Evolutionary conservation across 2,888 invertebrate genomes (phyloP), one percentile per base, ranked within the genome.

Genomic region (Operophtera brumata): DNA sequence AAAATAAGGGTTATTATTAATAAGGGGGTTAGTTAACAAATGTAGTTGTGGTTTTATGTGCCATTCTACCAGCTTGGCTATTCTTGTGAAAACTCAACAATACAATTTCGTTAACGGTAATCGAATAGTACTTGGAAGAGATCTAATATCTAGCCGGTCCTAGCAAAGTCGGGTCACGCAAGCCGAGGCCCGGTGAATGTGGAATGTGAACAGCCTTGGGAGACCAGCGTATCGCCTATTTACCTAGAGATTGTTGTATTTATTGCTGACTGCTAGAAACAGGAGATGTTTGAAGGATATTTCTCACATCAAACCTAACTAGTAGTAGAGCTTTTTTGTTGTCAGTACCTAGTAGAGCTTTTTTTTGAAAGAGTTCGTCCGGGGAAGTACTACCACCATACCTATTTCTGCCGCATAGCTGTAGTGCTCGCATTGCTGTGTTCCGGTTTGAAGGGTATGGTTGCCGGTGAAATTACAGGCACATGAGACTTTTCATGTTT

Each of bases 161-260:
- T 66, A 56, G 62, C 65, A 52, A 52, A 71, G 71, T 67, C 70
- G 63, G 69, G 71, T 77, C 78, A 80, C 76, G 76, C 73, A 70
- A 76, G 70, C 67, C 69, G 70, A 70, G 65, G 61, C 71, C 62
- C 62, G 68, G 76, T 71, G 80, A 78, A 75, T 70, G 77, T 75
- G 73, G 76, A 82, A 81, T 83, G 80, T 77, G 66, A 73, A 76
- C 71, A 80, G 67, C 80, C 82, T 83, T 81, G 78, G 72, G 52
- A 59, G 64, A 59, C 65, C 60, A 49, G 47, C 30, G 55, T 57
- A 54, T 20, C 42, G 55, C 20, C 45, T 54, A 49, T 59, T 59
- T 59, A 58, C 59, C 57, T 57, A 59, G 51, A 62, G 57, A 58
- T 59, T 62, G 62, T 61, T 47, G 53, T 59, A 57, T 62, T 60